Conservation (phyloP, 2,113 vertebrate genomes). For the Alethe castanea region DNA sequence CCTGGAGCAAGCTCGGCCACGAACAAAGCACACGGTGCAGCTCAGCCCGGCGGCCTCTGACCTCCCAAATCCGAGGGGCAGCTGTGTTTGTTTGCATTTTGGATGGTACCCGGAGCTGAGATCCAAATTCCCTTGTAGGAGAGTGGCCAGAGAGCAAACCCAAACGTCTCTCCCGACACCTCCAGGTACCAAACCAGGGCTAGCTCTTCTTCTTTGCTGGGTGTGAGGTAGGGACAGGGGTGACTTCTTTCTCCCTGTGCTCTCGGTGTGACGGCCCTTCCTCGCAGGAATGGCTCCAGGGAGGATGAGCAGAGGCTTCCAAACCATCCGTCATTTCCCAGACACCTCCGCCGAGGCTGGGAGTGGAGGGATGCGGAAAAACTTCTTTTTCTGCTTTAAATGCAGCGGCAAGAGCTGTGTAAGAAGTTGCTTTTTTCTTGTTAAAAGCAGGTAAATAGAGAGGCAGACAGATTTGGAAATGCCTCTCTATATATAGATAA, state of each 20-base stretch:
- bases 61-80: not conserved
- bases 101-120: not conserved
- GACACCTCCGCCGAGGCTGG: not conserved
- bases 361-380: not conserved
- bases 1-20: accelerated
- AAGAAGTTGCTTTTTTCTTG: not conserved
- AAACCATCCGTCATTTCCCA: not conserved
- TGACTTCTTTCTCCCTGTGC: not conserved
- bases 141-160: not conserved
- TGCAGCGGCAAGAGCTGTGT: not conserved
- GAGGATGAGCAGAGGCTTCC: not conserved
- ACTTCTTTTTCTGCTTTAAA: not conserved
- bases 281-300: not conserved
- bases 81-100: not conserved
- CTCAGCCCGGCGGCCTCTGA: not conserved
- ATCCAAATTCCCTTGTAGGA: not conserved
- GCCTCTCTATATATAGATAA: not conserved
- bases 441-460: not conserved
- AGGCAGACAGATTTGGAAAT: not conserved
- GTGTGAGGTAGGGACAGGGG: not conserved
- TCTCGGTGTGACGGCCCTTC: accelerated
- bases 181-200: not conserved
- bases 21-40: not conserved
- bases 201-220: not conserved
- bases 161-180: not conserved